These are phyloP conservation scores for Xerus inauris DNA, from an alignment of 2,113 vertebrate species.

Conservation along the genomic window DNA sequence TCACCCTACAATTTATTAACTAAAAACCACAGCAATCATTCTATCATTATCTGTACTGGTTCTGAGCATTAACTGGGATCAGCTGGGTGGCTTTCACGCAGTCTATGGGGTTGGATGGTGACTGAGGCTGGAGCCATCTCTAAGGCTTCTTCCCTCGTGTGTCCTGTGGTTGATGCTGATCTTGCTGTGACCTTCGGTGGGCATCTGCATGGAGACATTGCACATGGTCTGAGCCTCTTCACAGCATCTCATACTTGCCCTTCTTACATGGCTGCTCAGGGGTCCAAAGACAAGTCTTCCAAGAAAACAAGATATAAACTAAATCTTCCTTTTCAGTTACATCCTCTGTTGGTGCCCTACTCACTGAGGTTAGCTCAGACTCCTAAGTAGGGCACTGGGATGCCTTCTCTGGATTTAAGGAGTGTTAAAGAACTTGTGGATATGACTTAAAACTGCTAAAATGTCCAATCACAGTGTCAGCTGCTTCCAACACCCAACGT, in stretches of 20 bases:
- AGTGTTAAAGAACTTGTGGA: not conserved
- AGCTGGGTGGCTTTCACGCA: not conserved
- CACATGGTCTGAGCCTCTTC: not conserved
- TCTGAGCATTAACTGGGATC: not conserved
- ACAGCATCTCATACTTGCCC: not conserved
- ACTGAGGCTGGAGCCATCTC: not conserved
- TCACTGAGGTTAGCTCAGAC: not conserved
- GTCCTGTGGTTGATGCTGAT: no score
- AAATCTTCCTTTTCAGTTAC: not conserved
- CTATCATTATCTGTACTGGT: not conserved
- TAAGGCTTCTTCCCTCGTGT: fast-evolving
- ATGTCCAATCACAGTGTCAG: not conserved
- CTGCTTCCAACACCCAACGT: not conserved
- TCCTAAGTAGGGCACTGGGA: not conserved
- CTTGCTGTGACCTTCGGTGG: fast-evolving
- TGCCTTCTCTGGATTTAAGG: not conserved
- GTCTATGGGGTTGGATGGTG: not conserved
- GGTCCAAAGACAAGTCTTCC: not conserved
- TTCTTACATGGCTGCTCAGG: not conserved
- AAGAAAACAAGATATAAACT: not conserved
- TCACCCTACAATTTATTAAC: not conserved
- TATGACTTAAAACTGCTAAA: not conserved
- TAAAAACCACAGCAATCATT: not conserved
- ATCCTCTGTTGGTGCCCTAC: fast-evolving
- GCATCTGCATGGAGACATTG: fast-evolving